Percentiles rank a stretch among this genome's conserved stretches.
These are phyloP conservation scores for Torymus auratus DNA, from an alignment of 2,888 invertebrate species.

Conservation along the genomic window DNA sequence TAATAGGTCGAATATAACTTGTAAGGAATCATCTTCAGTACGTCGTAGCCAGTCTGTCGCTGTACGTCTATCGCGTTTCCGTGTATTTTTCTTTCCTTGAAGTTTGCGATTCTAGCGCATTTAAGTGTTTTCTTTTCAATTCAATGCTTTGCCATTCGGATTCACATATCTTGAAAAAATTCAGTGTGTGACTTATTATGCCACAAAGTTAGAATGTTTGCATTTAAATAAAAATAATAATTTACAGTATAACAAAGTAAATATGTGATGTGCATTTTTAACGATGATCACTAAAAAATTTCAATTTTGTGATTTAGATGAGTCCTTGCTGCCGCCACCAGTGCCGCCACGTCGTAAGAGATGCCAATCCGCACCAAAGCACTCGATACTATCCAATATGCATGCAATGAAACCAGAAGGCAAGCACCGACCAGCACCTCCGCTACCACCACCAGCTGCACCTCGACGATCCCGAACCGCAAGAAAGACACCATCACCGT, in stretches of 20 bases:
- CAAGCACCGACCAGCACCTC: constrained; percentile 62
- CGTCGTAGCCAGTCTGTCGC: constrained; percentile 67
- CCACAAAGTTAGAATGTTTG: constrained; percentile 62
- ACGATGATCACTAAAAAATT: constrained; percentile 38
- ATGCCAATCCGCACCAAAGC: constrained; percentile 62
- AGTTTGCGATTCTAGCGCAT: neutral
- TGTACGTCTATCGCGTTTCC: constrained; percentile 66
- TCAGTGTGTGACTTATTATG: constrained; percentile 55
- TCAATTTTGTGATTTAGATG: constrained; percentile 63
- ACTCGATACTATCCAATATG: constrained; percentile 50
- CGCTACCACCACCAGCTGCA: constrained; percentile 58
- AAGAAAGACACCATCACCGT: constrained; percentile 51
- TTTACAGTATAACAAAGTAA: neutral
- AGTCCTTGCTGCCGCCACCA: constrained; percentile 66
- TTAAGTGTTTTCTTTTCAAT: constrained; percentile 12
- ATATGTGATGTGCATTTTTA: constrained; percentile 8
- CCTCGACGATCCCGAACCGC: constrained; percentile 54
- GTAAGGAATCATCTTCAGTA: constrained; percentile 73
- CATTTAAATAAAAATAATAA: neutral
- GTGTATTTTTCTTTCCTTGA: constrained; percentile 43
- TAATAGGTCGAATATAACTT: constrained; percentile 69
- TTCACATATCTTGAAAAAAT: neutral
- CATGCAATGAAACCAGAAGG: constrained; percentile 55
- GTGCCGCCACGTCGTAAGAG: constrained; percentile 73
- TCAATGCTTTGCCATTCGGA: neutral